Evolutionary conservation across 2,113 vertebrate species (phyloP), one percentile per base, ranked within the genome.

Genomic region (Tringa solitaria): DNA sequence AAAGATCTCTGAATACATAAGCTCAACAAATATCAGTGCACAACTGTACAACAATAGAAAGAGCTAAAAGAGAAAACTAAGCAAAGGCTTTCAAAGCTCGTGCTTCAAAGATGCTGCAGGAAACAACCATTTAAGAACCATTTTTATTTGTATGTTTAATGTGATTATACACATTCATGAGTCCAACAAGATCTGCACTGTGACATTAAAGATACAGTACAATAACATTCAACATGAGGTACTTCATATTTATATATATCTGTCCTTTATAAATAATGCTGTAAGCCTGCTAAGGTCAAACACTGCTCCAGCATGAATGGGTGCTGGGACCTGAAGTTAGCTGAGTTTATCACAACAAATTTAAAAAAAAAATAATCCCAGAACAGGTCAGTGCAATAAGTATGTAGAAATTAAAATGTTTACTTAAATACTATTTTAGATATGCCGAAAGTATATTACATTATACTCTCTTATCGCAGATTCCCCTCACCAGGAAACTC

Each of bases 161-260:
- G 79, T 41, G 97, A 98, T 98, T 98, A 98, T 98, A 99, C 99
- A 99, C 99, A 99, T 99, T 99, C 99, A 98, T 98, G 95, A 98
- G 98, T 99, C 99, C 98, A 98, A 98, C 98, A 98, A 98, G 97
- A 98, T 98, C 98, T 98, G 98, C 98, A 98, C 98, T 98, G 98
- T 98, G 98, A 98, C 98, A 98, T 98, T 98, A 98, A 97, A 98
- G 98, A 98, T 98, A 99, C 98, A 98, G 98, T 98, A 99, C 98
- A 98, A 97, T 98, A 98, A 98, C 98, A 98, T 98, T 98, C 98
- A 98, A 98, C 97, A 97, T 98, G 98, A 98, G 98, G 98, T 98
- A 98, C 98, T 98, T 98, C 91, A 97, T 98, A 98, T 98, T 97
- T 97, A 97, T 98, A 97, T 98, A 98, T 97, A 98, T 95, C 97